phyloP scores from a whole-genome alignment of 1,140 invertebrate species.

The silkworm (Bombyx mori) region ASM3026992v2 NC_085121.1:7317001-7317500 shows the following conservation, averaged over 20 bases:
- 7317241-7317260: conserved; percentile 40
- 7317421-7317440: too few relatives aligned
- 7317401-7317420: too few relatives aligned
- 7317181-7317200: conserved; percentile 51
- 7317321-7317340: conserved; percentile 3
- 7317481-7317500: too few relatives aligned
- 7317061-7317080: not conserved
- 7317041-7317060: too few relatives aligned
- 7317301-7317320: conserved; percentile 5
- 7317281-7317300: conserved; percentile 25
- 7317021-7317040: too few relatives aligned
- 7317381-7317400: too few relatives aligned
- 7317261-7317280: conserved; percentile 41
- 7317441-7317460: too few relatives aligned
- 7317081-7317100: not conserved
- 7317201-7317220: conserved; percentile 46
- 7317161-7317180: conserved; percentile 58
- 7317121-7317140: conserved; percentile 49
- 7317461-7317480: too few relatives aligned
- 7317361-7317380: too few relatives aligned
- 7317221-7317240: conserved; percentile 46
- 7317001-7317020: too few relatives aligned
- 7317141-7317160: conserved; percentile 53
- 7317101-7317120: conserved; percentile 2
- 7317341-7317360: too few relatives aligned